A percentile compares a stretch with the other conserved stretches of the same genome.
Evolutionary conservation across 2,888 invertebrate species (phyloP).

Genomic region (Myathropa florea): DNA sequence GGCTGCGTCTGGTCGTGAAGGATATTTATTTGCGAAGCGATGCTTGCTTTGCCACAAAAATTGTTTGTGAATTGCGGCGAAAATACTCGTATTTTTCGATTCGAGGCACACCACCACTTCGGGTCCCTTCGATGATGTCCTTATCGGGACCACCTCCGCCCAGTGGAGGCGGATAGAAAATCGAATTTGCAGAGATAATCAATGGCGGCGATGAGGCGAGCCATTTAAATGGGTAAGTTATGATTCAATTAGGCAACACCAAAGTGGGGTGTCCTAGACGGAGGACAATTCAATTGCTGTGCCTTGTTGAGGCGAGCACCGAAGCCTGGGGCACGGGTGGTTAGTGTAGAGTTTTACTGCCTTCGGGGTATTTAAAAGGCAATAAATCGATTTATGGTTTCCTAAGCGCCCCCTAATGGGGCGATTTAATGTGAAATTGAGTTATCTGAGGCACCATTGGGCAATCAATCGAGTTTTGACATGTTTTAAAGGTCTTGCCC

Average conservation of each 20-base stretch:
- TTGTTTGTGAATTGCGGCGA: slow-evolving; percentile 42
- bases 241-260: slow-evolving; percentile 54
- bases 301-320: neutral
- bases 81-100: slow-evolving; percentile 29
- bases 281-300: slow-evolving; percentile 34
- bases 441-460: slow-evolving; percentile 34
- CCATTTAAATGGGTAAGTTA: slow-evolving; percentile 59
- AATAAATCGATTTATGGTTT: slow-evolving; percentile 59
- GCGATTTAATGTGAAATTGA: slow-evolving; percentile 46
- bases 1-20: slow-evolving; percentile 30
- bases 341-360: slow-evolving; percentile 42
- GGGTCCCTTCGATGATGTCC: neutral
- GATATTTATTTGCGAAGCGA: slow-evolving; percentile 41
- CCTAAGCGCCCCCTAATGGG: slow-evolving; percentile 46
- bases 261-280: slow-evolving; percentile 7
- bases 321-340: neutral
- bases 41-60: slow-evolving; percentile 46
- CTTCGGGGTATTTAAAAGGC: slow-evolving; percentile 56
- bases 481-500: slow-evolving; percentile 26
- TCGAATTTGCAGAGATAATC: slow-evolving; percentile 60
- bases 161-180: neutral
- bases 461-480: slow-evolving; percentile 51
- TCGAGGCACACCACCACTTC: neutral
- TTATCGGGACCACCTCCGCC: neutral
- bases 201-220: slow-evolving; percentile 40